Conservation (phyloP, 2,888 invertebrate species). For the Xestia c-nigrum region DNA sequence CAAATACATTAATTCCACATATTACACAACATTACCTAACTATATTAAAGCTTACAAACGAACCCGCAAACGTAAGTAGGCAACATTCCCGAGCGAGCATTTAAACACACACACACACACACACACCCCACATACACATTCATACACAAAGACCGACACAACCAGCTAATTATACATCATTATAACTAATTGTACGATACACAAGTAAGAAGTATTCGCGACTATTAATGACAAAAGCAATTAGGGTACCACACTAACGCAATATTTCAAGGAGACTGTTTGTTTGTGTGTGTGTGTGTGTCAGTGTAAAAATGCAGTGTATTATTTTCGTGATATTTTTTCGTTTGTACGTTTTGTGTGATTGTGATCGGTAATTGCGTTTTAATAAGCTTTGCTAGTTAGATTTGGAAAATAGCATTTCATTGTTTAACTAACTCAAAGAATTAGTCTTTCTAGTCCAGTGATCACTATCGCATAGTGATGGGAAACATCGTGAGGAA, state of each 20-base stretch:
- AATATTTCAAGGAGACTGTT: slow-evolving; percentile 63
- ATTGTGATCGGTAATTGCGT: slow-evolving; percentile 55
- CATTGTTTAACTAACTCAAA: background rate
- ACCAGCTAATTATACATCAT: slow-evolving; percentile 88
- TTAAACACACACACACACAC: slow-evolving; percentile 36
- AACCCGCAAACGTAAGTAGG: slow-evolving; percentile 58
- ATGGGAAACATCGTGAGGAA: background rate
- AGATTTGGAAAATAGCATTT: slow-evolving; percentile 18
- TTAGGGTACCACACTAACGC: slow-evolving; percentile 85
- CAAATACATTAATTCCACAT: slow-evolving; percentile 36
- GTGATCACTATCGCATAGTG: background rate
- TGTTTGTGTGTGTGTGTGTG: slow-evolving; percentile 26
- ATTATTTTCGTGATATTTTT: slow-evolving; percentile 57
- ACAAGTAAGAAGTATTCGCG: slow-evolving; percentile 89
- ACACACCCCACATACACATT: slow-evolving; percentile 21
- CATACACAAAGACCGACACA: slow-evolving; percentile 68
- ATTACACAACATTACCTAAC: slow-evolving; percentile 46
- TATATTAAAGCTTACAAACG: slow-evolving; percentile 55
- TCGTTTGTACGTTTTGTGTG: slow-evolving; percentile 39
- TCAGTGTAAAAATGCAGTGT: slow-evolving; percentile 50
- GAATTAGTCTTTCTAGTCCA: background rate
- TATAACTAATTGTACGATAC: slow-evolving; percentile 89
- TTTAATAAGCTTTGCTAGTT: slow-evolving; percentile 44
- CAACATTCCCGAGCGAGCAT: slow-evolving; percentile 59
- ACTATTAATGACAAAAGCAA: slow-evolving; percentile 91